Evolutionary conservation across 2,888 invertebrate genomes (phyloP).

Genomic region (Mesorhabditis belari): DNA sequence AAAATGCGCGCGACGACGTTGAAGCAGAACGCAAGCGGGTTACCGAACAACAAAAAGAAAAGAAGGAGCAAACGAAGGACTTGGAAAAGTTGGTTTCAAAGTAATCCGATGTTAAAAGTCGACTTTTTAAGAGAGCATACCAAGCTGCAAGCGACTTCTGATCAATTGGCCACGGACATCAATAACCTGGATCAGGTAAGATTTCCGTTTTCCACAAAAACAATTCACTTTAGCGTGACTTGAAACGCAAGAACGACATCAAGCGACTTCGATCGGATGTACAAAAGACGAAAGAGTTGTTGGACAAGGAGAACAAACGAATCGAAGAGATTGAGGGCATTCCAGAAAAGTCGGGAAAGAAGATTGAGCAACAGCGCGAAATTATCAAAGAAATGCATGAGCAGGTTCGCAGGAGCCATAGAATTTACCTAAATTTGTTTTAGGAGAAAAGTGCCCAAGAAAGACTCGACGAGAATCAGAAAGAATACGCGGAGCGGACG

Average conservation of each 20-base stretch:
- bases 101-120: background rate
- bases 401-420: too few species aligned
- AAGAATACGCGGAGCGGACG: background rate
- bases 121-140: background rate
- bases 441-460: background rate
- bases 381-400: background rate
- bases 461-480: background rate
- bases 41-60: background rate
- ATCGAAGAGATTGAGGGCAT: background rate
- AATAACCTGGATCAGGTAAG: too few species aligned
- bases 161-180: background rate
- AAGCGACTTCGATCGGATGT: background rate
- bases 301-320: background rate
- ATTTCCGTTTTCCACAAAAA: too few species aligned
- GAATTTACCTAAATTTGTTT: too few species aligned
- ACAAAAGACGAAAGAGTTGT: background rate
- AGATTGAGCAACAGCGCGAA: background rate
- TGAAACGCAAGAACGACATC: background rate
- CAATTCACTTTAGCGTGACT: background rate
- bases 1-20: background rate
- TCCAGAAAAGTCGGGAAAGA: background rate
- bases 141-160: background rate
- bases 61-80: background rate
- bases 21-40: background rate
- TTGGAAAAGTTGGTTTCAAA: background rate